Percentiles rank a stretch among this genome's conserved stretches.
phyloP scores from a whole-genome alignment of 1,140 invertebrate species.

The Pogonomyrmex barbatus region DNA sequence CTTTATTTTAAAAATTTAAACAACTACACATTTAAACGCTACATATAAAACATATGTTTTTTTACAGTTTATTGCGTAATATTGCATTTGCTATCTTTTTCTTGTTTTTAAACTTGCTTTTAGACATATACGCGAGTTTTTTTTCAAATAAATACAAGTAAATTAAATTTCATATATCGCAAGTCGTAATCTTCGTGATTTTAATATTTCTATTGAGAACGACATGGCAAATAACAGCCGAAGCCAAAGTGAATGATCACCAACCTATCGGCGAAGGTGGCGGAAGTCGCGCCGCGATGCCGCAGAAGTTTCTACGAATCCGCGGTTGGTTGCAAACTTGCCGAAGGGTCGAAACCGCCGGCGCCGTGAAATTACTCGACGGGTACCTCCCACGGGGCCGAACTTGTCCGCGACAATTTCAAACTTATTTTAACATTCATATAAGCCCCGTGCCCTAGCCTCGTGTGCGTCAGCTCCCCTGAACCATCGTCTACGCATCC shows the following conservation, averaged over 20 bases:
- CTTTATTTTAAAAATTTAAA: neutral
- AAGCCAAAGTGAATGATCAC: conserved; percentile 30
- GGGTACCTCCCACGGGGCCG: conserved; percentile 82
- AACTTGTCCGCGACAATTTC: conserved; percentile 87
- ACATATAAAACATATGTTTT: neutral
- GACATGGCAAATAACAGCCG: neutral
- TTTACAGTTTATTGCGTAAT: neutral
- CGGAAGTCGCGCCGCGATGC: conserved; percentile 51
- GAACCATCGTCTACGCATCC: conserved; percentile 70
- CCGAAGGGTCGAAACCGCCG: conserved; percentile 83
- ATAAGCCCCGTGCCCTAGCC: conserved; percentile 81
- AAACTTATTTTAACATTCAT: conserved; percentile 87
- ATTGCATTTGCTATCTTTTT: neutral
- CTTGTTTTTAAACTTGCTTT: neutral
- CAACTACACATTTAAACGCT: too few relatives aligned
- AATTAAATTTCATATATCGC: neutral
- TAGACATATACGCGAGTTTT: neutral
- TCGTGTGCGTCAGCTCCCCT: conserved; percentile 64
- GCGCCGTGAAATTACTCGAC: conserved; percentile 85
- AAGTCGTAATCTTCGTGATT: neutral
- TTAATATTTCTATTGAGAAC: neutral
- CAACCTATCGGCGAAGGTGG: conserved; percentile 25
- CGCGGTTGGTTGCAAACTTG: conserved; percentile 74
- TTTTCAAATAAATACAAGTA: neutral
- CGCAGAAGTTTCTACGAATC: conserved; percentile 68